phyloP scores from a whole-genome alignment of 2,888 invertebrate genomes.

The Pandemis cinnamomeana region DNA sequence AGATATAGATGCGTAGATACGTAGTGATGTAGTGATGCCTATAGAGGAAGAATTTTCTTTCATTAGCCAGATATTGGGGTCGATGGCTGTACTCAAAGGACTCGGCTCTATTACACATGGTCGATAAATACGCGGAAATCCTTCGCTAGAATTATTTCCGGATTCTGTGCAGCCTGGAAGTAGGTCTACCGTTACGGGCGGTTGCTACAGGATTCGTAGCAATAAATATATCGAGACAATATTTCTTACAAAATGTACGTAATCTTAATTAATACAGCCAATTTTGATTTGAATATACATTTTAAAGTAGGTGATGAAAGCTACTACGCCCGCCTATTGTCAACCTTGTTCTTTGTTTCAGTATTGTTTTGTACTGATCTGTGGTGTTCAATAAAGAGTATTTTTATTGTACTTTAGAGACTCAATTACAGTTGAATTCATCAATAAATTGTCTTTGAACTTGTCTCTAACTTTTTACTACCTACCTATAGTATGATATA shows the following conservation, averaged over 20 bases:
- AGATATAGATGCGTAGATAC: not conserved
- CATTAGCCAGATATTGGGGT: constrained; percentile 60
- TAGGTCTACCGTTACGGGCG: constrained; percentile 21
- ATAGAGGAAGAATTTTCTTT: constrained; percentile 47
- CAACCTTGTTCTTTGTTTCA: too few species aligned
- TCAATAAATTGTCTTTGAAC: not conserved
- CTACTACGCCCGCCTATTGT: too few species aligned
- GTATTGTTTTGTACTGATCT: too few species aligned
- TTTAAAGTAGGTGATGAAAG: too few species aligned
- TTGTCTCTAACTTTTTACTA: not conserved
- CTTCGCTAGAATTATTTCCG: constrained; percentile 75
- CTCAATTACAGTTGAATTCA: not conserved
- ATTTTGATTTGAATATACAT: too few species aligned
- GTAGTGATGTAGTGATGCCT: constrained; percentile 16
- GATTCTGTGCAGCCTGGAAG: constrained; percentile 53
- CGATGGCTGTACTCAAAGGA: constrained; percentile 55
- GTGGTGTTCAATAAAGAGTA: too few species aligned
- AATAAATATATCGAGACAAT: not conserved
- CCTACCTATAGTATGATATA: too few species aligned
- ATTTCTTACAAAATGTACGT: not conserved
- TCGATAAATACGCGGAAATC: constrained; percentile 76
- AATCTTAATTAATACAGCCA: too few species aligned
- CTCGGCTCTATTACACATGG: constrained; percentile 58
- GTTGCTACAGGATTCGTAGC: constrained; percentile 8
- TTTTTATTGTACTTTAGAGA: too few species aligned